Base-by-base conservation (phyloP, 1,140 invertebrate genomes). In the Gonioctena quinquepunctata region DNA sequence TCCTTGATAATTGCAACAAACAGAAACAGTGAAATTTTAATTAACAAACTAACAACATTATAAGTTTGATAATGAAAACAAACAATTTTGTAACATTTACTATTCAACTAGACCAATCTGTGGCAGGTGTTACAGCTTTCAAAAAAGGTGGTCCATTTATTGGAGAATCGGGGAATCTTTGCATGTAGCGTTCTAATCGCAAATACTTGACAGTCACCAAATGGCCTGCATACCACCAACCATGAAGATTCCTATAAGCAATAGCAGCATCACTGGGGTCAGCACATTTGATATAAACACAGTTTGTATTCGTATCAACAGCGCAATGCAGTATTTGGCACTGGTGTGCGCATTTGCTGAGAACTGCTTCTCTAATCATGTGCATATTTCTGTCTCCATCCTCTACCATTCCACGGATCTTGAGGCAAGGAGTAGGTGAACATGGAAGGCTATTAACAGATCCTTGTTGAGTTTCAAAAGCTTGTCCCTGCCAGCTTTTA, bases 331-430 rank as follows among this genome's bases (percentile, higher is more conserved):
- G 83, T 80, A 98, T 93, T 69, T 91, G 91, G 67, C 93, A 92
- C 49, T 87, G 86, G 27, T 91, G 88, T 7, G 89, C 89, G 72
- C 95, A 96, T 83, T 98, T 98, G 79, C 96, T 94, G 25, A 98
- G 83, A 75, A 99, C 93, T 2, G 95, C 94, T 81, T 97, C 94
- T 76, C 93, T 88, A 11, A 89, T 88, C n/a, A 96, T 88, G 50
- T 86, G 86, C 1, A 85, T 83, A 66, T 89, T 87, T 5, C 68
- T 28, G 23, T 81, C 81, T 13, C 76, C 76, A 23, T 90, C 89
- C 78, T 97, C 94, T 81, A 97, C 96, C 96, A 99, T 98, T 75
- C 97, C 94, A n/a, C 96, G 87, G 42, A 99, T 94, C 85, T 99
- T 99, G 19, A 99, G 84, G 81, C 96, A 99, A 0, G 91, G 90